Evolutionary conservation across 2,888 invertebrate species (phyloP), one percentile per base, ranked within the genome.

Genomic region (Xanthorhoe spadicearia): DNA sequence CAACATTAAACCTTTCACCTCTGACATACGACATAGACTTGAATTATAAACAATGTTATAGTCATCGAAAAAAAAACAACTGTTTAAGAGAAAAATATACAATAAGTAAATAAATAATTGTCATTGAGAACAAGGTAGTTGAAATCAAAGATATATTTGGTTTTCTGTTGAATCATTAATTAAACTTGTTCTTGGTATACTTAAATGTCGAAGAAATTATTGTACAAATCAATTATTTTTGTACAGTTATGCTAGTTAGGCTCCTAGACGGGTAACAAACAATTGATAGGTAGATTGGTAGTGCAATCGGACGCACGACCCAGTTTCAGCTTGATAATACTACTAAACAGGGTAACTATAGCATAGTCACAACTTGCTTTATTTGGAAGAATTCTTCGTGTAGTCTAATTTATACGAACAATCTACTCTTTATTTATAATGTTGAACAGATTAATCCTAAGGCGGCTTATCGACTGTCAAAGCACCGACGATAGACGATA

Each of bases 291-390:
- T 53, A 67, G 54, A 55, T 66, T 50, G 46, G 54, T 56, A 67
- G 61, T 52, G 72, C 66, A 67, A 68, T 76, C 74, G 74, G 73
- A 75, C 77, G 74, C 66, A 57, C 76, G 81, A 82, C 82, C 80
- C 64, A 83, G 64, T 79, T 82, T 52, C 43, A 55, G 74, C 72
- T 71, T 53, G 69, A 72, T 70, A 68, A 77, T 68, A 70, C 48
- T 28, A 50, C 60, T 52, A 48, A 53, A 60, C 56, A 51, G 50
- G 28, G 49, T 35, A 63, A 63, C 51, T 59, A 53, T 48, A 46
- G 38, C 9, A 17, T 52, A 19, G 19, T 57, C 49, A 48, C 32
- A 35, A 32, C 32, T 32, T 48, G 23, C 18, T 15, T 28, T 35
- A 52, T 48, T 19, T 57, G 15, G 9, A 15, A 38, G 52, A 19